Evolutionary conservation across 2,797 vertebrate genomes (phyloP).

Genomic region (Pipistrellus pipistrellus): DNA sequence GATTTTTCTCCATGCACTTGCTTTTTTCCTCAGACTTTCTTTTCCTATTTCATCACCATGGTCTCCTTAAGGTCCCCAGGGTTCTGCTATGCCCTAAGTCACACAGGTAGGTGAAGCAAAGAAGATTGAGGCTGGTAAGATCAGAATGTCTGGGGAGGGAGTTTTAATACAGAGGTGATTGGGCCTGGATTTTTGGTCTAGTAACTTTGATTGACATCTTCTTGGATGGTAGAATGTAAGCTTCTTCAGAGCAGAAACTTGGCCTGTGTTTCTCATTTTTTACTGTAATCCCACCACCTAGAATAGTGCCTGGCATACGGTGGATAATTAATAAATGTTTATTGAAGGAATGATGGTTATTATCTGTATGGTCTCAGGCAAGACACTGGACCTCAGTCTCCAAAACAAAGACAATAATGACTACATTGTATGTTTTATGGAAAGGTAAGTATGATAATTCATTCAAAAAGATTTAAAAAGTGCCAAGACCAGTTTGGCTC

Average conservation of each 20-base stretch:
- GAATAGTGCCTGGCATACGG: neutral
- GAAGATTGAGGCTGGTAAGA: neutral
- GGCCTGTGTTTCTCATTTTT: neutral
- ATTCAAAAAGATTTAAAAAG: conserved; percentile 31
- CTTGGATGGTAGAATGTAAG: neutral
- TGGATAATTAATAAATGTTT: neutral
- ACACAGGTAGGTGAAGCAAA: neutral
- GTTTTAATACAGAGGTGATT: neutral
- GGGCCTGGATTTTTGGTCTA: neutral
- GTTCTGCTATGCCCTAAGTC: neutral
- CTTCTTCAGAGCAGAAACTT: neutral
- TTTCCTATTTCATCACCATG: neutral
- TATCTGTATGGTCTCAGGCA: neutral
- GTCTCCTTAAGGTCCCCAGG: neutral
- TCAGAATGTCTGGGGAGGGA: neutral
- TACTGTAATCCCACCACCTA: neutral
- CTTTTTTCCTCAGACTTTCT: neutral
- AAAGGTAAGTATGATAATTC: conserved; percentile 21
- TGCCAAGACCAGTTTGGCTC: too few relatives aligned
- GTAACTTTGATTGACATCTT: neutral
- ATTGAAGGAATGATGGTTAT: neutral
- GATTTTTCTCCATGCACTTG: neutral
- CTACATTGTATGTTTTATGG: neutral
- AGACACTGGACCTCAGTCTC: neutral
- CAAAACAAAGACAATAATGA: neutral